Conservation (phyloP, 2,888 invertebrate genomes). For the Harmothoe impar region DNA sequence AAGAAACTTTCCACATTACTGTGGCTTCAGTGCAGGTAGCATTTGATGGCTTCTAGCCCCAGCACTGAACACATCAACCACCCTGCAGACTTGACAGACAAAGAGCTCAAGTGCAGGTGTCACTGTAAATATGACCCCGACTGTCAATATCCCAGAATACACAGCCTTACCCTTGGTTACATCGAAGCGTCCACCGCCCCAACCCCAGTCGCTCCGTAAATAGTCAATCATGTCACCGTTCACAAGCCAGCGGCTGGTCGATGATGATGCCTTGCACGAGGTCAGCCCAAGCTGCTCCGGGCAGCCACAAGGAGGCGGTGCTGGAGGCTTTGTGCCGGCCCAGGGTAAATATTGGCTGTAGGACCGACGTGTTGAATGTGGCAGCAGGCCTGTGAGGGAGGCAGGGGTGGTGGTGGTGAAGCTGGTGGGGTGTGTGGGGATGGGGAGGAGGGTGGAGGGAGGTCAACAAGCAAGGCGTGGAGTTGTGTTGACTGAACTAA, state of each 20-base stretch:
- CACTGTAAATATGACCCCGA: no score
- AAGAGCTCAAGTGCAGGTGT: no score
- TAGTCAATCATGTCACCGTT: conserved; percentile 29
- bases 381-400: neutral
- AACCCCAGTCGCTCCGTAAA: neutral
- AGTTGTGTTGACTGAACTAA: conserved; percentile 1
- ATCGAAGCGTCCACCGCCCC: no score
- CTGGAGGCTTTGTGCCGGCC: neutral
- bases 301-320: neutral
- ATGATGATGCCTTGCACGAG: conserved; percentile 7
- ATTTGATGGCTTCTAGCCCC: no score
- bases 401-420: neutral
- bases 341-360: neutral
- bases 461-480: neutral
- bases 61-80: no score
- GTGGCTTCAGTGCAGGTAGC: no score
- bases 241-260: conserved; percentile 5
- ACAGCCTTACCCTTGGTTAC: no score
- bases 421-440: neutral
- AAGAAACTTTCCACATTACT: no score
- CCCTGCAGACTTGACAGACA: no score
- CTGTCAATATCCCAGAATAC: no score
- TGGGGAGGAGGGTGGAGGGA: neutral
- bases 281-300: neutral
- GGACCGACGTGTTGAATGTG: neutral